Base-by-base conservation (phyloP, 2,797 vertebrate genomes). In the Ptychadena robeensis region DNA sequence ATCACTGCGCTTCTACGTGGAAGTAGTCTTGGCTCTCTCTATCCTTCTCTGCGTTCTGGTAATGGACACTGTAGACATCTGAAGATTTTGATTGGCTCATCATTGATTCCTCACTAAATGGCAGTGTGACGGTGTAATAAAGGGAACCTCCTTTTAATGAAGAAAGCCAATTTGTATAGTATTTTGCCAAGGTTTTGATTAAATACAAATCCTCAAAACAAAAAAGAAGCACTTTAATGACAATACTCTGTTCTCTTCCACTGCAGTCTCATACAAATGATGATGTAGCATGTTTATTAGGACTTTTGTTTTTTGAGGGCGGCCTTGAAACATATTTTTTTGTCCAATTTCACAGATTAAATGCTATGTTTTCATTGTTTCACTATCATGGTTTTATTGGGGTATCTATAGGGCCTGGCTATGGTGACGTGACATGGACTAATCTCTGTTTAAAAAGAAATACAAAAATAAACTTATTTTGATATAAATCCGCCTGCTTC, bases 61-160 rank as follows among this genome's bases (percentile, higher is more conserved):
- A 88, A 88, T 87, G 4, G 88, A 89, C 92, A 87, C 91, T 90
- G 81, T 92, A 90, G 89, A 89, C 89, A 6, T 90, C 81, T 89
- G 90, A 87, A 35, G 35, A 76, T 18, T 63, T 76, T 64, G 53
- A 88, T 91, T 88, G 86, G 88, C 87, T 87, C 89, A 86, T 63
- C 87, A 72, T 86, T 88, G 87, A 89, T 88, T 90, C 88, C 92
- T 91, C 89, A 90, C 88, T 92, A 87, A 89, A 87, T 88, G 90
- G 91, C 92, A 91, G 59, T 91, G 90, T 92, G 92, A 90, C 86
- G 88, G 82, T 93, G 87, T 93, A 91, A 90, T 82, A 91, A 88
- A 90, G 87, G 90, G 71, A 91, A 91, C 90, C 84, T 88, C 87
- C 88, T 87, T n/a, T 92, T 90, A 93, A 90, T 91, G 93, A 92